A percentile compares a stretch with the other conserved stretches of the same genome.
Evolutionary conservation across 2,113 vertebrate genomes (phyloP).

Genomic region (Neogobius melanostomus): DNA sequence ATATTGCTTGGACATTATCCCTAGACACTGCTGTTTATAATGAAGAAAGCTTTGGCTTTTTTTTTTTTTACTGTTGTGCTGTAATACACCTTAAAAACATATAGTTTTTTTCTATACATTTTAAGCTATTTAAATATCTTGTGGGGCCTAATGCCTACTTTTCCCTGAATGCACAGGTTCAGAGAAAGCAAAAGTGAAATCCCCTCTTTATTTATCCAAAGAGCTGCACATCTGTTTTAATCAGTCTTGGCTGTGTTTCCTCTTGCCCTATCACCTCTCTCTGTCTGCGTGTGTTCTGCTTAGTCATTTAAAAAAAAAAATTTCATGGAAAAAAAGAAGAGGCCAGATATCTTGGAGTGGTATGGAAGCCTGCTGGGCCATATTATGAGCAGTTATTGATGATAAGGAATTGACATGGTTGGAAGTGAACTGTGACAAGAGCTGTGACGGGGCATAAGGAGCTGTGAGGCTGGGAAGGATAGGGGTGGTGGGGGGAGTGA

Average conservation of each 20-base stretch:
- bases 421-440: conserved; percentile 42
- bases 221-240: background rate
- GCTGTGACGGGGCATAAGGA: conserved; percentile 38
- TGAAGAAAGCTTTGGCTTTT: no score
- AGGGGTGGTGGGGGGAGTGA: conserved; percentile 38
- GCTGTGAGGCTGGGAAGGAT: conserved; percentile 29
- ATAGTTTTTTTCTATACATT: no score
- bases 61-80: no score
- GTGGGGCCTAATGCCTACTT: no score
- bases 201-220: background rate
- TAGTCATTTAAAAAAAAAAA: no score
- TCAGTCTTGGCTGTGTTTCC: conserved; percentile 6
- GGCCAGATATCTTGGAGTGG: conserved; percentile 30
- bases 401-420: conserved; percentile 42
- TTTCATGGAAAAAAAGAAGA: conserved; percentile 26
- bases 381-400: conserved; percentile 29
- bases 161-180: background rate
- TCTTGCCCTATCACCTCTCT: background rate
- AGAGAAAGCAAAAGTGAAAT: conserved; percentile 1
- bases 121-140: no score
- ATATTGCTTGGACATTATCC: no score
- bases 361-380: conserved; percentile 28
- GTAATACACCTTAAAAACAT: no score
- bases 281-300: background rate
- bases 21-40: no score